Evolutionary conservation across 2,888 invertebrate genomes (phyloP), one percentile per base, ranked within the genome.

Genomic region (Sesamia inferens): DNA sequence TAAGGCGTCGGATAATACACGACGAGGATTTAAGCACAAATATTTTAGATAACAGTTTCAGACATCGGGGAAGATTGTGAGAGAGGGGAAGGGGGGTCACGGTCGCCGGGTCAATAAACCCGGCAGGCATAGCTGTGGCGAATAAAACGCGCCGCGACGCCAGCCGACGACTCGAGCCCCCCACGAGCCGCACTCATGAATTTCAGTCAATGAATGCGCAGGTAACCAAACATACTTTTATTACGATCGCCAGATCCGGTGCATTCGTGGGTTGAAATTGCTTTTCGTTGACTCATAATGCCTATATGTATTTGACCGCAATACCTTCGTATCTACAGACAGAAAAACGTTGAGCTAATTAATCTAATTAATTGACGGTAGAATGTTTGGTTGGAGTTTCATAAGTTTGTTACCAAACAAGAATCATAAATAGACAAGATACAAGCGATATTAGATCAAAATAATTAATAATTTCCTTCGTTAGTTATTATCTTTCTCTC

Each of bases 41-140:
- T 87, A 87, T 87, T 81, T 83, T 78, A 82, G 80, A 76, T 80
- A 74, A 83, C 85, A 79, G 85, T 86, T 84, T 87, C 86, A 74
- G 88, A 87, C 84, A 84, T 82, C 84, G 71, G 73, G 76, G 47
- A 71, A 82, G 76, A 83, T 74, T 79, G 78, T 62, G 65, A 63
- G 76, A 72, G 71, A 78, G 63, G 79, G 83, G 88, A 87, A 82
- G 89, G 90, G 90, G 93, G 93, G 91, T 94, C 95, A 95, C 91
- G 95, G 95, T 93, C 95, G 94, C 76, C 90, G 90, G 94, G 94
- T 95, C 94, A 94, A 93, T 92, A 90, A 94, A 90, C 93, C 87
- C 89, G 84, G 88, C 86, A 88, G 88, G 89, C 86, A 85, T 82
- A 89, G 89, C 90, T 88, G 85, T 88, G 87, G 86, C 86, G 89